Evolutionary conservation across 1,140 invertebrate species (phyloP), one percentile per base, ranked within the genome.

Genomic region (Andrena cerasifolii): DNA sequence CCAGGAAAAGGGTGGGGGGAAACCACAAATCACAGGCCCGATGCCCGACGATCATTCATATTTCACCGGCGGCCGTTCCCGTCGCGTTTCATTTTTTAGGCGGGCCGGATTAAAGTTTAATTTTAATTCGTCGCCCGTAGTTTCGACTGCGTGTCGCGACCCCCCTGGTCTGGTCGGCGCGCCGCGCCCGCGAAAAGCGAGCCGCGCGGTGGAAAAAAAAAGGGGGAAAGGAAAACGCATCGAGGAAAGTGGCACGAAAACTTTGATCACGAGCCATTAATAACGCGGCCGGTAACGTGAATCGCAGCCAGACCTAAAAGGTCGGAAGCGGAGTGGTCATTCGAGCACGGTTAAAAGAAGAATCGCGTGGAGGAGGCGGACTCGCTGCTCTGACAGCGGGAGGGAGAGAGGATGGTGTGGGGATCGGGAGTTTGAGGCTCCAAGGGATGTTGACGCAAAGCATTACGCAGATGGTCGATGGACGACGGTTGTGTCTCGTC

Each of bases 391-490:
- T n/a, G n/a, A n/a, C n/a, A n/a, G n/a, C n/a, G n/a, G 12, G 3
- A 31, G 24, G 36, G 31, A 14, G 0, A 5, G 21, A 40, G 54
- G 26, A 24, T 14, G 10, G 28, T 7, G 0, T 24, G 14, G 28
- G 36, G n/a, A 6, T 2, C 6, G 4, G 7, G 58, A n/a, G n/a
- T n/a, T 40, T 14, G 53, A 24, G 71, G 54, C 40, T 47, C 40
- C 66, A 33, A 80, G 79, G 72, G 71, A 82, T 87, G 85, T 87
- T 87, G 86, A 83, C 86, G 74, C 28, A 87, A 87, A 84, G 79
- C 75, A 87, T 87, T 85, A 87, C 84, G 79, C 85, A 77, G 85
- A 67, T 83, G 82, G 85, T 76, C 85, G 80, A 73, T 68, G 80
- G 78, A 58, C 78, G 74, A 63, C 78, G 72, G 74, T 65, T 62